A percentile compares a stretch with the other conserved stretches of the same genome.
Conservation (phyloP, 2,888 invertebrate genomes). For the Drosophila planitibia region DNA sequence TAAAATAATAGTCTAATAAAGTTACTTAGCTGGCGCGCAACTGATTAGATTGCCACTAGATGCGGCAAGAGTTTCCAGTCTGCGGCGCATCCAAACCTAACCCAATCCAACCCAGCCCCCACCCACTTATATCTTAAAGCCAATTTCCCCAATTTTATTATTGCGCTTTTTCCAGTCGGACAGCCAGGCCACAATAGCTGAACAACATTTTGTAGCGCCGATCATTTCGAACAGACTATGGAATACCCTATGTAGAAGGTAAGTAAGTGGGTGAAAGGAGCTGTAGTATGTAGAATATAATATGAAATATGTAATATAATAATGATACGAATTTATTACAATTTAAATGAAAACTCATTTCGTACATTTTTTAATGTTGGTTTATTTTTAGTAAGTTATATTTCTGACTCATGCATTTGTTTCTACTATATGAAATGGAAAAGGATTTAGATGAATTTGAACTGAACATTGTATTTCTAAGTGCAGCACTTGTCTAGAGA, state of each 20-base stretch:
- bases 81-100: conserved; percentile 41
- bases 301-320: not conserved
- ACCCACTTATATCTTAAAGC: conserved; percentile 57
- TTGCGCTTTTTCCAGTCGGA: conserved; percentile 68
- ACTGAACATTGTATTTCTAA: not conserved
- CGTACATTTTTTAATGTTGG: not conserved
- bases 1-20: conserved; percentile 77
- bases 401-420: not conserved
- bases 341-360: not conserved
- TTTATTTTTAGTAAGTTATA: not conserved
- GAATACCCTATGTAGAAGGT: conserved; percentile 20
- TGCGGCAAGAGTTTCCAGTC: conserved; percentile 38
- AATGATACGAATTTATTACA: not conserved
- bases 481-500: not conserved
- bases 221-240: not conserved
- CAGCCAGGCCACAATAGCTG: conserved; percentile 41
- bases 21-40: conserved; percentile 74
- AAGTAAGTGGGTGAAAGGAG: not conserved
- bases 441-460: not conserved
- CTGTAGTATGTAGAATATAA: not conserved
- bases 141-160: conserved; percentile 76
- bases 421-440: not conserved
- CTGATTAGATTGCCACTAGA: conserved; percentile 65
- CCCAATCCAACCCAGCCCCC: conserved; percentile 20
- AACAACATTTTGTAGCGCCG: conserved; percentile 22